phyloP scores from a whole-genome alignment of 2,888 invertebrate genomes.

The Thereva nobilitata region DNA sequence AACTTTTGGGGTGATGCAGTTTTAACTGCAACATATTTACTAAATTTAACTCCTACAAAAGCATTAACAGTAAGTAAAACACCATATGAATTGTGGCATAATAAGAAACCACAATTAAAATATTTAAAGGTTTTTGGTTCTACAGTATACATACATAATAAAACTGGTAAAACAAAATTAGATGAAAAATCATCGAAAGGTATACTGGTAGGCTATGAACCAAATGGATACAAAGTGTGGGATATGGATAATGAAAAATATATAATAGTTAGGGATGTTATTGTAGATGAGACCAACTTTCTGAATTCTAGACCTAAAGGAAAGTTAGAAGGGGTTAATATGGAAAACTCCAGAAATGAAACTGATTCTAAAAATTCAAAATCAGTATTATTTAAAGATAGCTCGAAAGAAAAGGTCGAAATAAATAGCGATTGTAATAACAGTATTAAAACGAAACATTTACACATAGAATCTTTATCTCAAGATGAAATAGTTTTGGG shows the following conservation, averaged over 20 bases:
- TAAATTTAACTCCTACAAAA: conserved; percentile 51
- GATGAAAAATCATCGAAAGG: conserved; percentile 50
- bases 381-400: background rate
- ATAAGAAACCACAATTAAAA: too few relatives aligned
- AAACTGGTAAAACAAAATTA: conserved; percentile 47
- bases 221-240: conserved; percentile 51
- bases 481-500: background rate
- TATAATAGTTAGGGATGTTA: conserved; percentile 49
- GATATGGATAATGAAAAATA: conserved; percentile 47
- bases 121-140: too few relatives aligned
- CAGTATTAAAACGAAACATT: too few relatives aligned
- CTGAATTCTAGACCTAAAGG: conserved; percentile 41
- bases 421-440: background rate
- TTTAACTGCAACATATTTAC: conserved; percentile 51
- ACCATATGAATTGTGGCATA: too few relatives aligned
- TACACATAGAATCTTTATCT: background rate
- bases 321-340: conserved; percentile 31
- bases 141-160: conserved; percentile 43
- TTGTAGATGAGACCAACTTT: conserved; percentile 49
- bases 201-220: conserved; percentile 49
- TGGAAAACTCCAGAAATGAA: conserved; percentile 8
- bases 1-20: conserved; percentile 53
- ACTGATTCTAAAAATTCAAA: background rate
- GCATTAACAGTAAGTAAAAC: conserved; percentile 46
- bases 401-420: background rate